These are phyloP conservation scores for Odontomyia ornata DNA, from an alignment of 2,888 invertebrate species.

Conservation along the genomic window DNA sequence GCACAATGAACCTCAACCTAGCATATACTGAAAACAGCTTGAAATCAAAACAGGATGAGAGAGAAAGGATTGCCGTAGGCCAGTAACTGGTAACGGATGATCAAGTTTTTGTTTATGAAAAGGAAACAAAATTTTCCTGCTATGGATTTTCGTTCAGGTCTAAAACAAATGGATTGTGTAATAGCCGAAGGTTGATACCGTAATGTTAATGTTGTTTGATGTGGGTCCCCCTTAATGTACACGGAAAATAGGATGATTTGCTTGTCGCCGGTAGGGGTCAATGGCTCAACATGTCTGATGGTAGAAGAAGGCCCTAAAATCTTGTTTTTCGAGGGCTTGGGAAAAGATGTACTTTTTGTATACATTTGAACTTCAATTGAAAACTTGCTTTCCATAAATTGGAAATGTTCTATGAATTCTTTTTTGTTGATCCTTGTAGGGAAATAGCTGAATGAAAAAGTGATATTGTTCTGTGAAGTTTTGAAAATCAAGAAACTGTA, in stretches of 20 bases:
- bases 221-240: neutral
- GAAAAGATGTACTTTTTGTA: no score
- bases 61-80: constrained; percentile 37
- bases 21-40: neutral
- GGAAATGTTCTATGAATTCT: no score
- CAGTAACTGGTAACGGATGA: constrained; percentile 34
- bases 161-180: constrained; percentile 43
- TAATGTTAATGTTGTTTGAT: neutral
- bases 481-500: no score
- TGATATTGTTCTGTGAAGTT: no score
- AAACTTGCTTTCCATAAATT: no score
- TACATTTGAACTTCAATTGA: no score
- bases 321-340: neutral
- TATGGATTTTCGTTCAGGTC: constrained; percentile 25
- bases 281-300: neutral
- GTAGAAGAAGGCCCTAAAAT: no score
- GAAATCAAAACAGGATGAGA: neutral
- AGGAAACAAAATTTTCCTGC: constrained; percentile 35
- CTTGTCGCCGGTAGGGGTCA: neutral
- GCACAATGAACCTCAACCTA: constrained; percentile 1
- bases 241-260: neutral
- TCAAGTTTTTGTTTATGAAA: constrained; percentile 26
- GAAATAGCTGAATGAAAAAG: no score
- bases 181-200: constrained; percentile 15
- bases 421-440: no score